Evolutionary conservation across 2,888 invertebrate genomes (phyloP), one percentile per base, ranked within the genome.

Genomic region (Cephus rjabovi): DNA sequence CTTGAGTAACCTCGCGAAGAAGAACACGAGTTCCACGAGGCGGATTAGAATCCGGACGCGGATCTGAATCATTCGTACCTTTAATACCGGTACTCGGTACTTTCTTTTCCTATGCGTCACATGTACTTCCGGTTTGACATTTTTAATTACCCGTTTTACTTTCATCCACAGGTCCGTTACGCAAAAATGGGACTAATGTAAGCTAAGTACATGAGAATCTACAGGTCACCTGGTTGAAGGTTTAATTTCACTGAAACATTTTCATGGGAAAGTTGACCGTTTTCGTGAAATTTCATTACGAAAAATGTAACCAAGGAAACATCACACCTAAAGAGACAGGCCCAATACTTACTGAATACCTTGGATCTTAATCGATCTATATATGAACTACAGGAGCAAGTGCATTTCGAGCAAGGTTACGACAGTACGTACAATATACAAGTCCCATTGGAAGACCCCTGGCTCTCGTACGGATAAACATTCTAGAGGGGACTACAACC

Each of bases 81-180:
- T 75, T 70, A 34, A 33, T 77, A 71, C 70, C 23, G 37, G 71
- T 56, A 31, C 35, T 35, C 12, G 23, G 31, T 31, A 77, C 77
- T 77, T 77, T 77, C 77, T 77, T 77, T 77, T 77, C 70, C 56
- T 75, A 75, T 77, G 77, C 77, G 77, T 77, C 77, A 77, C 71
- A 4, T 15, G n/a, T 77, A 34, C 40, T 75, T 75, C 75, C 77
- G 40, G 70, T 75, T 77, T 69, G 34, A 31, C 71, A 37, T 69
- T 75, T 34, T 56, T 75, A 71, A 71, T 70, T 34, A 34, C 71
- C 15, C 34, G 31, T 34, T 34, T 33, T 33, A 33, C 31, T 71
- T 71, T 71, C 71, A 71, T 33, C 23, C 23, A 56, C 23, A 56
- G 23, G 23, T 15, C 23, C 56, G 56, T 56, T 56, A 23, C 56